Conservation (phyloP, 2,888 invertebrate genomes). For the Tyria jacobaeae region DNA sequence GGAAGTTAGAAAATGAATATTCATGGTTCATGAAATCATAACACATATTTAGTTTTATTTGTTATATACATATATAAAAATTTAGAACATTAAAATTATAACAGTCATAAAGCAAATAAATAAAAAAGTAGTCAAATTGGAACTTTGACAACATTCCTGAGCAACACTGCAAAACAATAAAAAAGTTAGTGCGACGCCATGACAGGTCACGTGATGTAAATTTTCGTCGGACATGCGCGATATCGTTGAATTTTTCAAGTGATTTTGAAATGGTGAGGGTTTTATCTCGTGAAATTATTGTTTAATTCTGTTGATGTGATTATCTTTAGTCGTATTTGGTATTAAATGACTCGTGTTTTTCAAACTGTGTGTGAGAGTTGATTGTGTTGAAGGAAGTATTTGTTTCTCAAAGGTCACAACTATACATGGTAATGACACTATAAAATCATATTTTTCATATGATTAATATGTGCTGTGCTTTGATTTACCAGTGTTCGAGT, state of each 20-base stretch:
- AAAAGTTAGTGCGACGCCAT: constrained; percentile 75
- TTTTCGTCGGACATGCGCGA: constrained; percentile 85
- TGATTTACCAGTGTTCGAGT: constrained; percentile 54
- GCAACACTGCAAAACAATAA: constrained; percentile 40
- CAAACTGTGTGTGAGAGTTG: constrained; percentile 63
- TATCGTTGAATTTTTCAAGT: constrained; percentile 76
- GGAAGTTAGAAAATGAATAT: background rate
- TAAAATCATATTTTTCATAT: constrained; percentile 64
- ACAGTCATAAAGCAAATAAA: background rate
- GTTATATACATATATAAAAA: no score
- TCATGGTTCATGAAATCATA: background rate
- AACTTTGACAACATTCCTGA: constrained; percentile 18
- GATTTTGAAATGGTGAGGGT: constrained; percentile 78
- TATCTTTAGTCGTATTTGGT: constrained; percentile 45
- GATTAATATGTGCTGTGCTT: constrained; percentile 64
- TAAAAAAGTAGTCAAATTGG: background rate
- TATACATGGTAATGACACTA: constrained; percentile 71
- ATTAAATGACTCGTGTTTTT: constrained; percentile 51
- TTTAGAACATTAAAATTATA: background rate
- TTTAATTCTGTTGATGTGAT: constrained; percentile 57
- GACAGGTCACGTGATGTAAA: constrained; percentile 87
- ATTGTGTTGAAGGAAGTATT: constrained; percentile 67
- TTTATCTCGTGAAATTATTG: constrained; percentile 63
- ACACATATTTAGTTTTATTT: background rate
- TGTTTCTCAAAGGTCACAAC: constrained; percentile 77